Conservation (phyloP, 1,140 invertebrate genomes). For the Ectropis grisescens region DNA sequence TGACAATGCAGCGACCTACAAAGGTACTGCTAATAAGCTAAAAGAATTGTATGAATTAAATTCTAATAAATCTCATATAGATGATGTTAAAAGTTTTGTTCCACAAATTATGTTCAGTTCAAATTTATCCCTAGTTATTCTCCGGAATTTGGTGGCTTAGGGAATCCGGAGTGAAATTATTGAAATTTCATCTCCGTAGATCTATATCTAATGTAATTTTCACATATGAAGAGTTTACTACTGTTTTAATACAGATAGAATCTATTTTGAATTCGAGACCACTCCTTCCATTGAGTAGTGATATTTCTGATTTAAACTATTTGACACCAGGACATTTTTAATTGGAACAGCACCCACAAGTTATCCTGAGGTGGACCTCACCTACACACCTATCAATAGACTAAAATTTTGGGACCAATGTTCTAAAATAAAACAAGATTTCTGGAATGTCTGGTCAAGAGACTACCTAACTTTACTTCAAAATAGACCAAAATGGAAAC, state of each 20-base stretch:
- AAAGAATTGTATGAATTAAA: no score
- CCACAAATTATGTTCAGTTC: conserved; percentile 10
- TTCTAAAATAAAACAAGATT: no score
- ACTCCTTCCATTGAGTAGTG: no score
- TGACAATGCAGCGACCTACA: conserved; percentile 3
- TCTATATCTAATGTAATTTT: conserved; percentile 7
- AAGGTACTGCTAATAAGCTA: conserved; percentile 3
- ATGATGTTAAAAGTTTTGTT: conserved; percentile 1
- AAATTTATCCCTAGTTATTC: conserved; percentile 12
- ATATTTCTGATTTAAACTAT: no score
- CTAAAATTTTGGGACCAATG: no score
- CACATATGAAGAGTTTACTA: conserved; percentile 15
- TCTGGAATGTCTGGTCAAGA: no score
- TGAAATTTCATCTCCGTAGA: conserved; percentile 12
- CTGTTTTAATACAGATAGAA: conserved; percentile 13
- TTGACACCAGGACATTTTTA: no score
- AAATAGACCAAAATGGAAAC: no score
- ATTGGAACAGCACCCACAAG: no score
- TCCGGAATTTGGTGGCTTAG: conserved; percentile 11
- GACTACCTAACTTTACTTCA: no score
- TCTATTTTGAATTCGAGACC: conserved; percentile 9
- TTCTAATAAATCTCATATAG: not conserved
- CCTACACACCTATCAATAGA: no score
- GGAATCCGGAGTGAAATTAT: conserved; percentile 11
- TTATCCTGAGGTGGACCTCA: no score